Evolutionary conservation across 2,113 vertebrate genomes (phyloP).

Genomic region (Aleadryas rufinucha): DNA sequence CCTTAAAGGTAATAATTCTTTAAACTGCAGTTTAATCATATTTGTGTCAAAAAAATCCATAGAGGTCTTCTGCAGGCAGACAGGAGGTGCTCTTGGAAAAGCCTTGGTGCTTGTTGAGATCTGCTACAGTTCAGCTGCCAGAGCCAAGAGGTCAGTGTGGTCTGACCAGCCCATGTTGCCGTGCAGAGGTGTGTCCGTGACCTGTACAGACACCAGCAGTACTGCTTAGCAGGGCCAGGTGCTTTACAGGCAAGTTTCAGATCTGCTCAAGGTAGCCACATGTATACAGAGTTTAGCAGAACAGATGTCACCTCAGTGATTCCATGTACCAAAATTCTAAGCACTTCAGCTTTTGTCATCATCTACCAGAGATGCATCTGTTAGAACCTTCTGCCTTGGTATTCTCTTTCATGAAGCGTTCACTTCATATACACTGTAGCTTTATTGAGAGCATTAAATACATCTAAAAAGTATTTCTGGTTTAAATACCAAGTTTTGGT

Average conservation of each 20-base stretch:
- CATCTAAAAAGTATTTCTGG: not conserved
- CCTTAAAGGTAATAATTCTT: not conserved
- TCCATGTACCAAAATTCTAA: not conserved
- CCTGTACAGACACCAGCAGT: too few species aligned
- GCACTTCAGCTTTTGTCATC: not conserved
- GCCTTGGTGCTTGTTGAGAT: not conserved
- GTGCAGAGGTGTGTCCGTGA: rapidly evolving
- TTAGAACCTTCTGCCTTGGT: not conserved
- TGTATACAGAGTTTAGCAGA: not conserved
- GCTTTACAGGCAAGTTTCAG: rapidly evolving
- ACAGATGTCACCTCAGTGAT: not conserved
- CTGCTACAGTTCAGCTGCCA: not conserved
- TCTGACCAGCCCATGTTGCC: not conserved
- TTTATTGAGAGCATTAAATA: not conserved
- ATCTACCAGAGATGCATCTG: not conserved
- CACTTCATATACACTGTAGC: not conserved
- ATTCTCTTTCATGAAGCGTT: not conserved
- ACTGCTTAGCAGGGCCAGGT: not conserved
- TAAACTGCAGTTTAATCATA: not conserved
- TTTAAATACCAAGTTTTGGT: not conserved
- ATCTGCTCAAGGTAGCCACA: not conserved
- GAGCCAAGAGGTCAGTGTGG: not conserved
- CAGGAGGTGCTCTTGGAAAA: not conserved
- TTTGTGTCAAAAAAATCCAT: not conserved
- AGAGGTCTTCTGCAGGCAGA: not conserved